Evolutionary conservation across 2,113 vertebrate genomes (phyloP).

Genomic region (Colaptes auratus): DNA sequence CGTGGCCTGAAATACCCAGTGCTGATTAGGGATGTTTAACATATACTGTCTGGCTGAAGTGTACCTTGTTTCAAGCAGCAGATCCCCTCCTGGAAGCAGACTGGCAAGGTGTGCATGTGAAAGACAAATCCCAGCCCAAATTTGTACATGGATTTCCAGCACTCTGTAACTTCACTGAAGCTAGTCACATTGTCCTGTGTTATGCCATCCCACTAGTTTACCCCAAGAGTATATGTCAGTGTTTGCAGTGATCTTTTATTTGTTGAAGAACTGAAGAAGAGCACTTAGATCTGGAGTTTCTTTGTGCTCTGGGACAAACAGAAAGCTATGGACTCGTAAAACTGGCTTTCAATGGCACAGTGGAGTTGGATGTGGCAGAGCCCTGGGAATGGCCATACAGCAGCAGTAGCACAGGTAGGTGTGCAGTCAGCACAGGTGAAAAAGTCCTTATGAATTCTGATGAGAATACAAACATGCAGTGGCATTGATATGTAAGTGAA

Average conservation of each 20-base stretch:
- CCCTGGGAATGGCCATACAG: background rate
- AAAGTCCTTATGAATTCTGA: background rate
- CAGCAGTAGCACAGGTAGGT: accelerated
- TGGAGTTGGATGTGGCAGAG: accelerated
- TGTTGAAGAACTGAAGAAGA: background rate
- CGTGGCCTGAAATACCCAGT: background rate
- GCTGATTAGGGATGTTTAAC: background rate
- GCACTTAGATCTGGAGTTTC: background rate
- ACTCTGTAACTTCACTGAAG: accelerated
- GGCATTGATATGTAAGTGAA: accelerated
- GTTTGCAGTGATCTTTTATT: background rate
- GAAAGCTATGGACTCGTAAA: background rate
- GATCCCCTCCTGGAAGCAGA: background rate
- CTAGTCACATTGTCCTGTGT: accelerated
- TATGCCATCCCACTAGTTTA: background rate
- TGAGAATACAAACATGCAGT: background rate
- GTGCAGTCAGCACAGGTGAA: no score
- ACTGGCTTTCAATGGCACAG: accelerated
- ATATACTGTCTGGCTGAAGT: background rate
- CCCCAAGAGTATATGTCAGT: accelerated
- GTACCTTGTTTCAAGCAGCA: background rate
- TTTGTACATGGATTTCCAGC: accelerated
- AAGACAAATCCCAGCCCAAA: background rate
- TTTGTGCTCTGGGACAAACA: background rate
- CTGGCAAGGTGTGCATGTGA: background rate